Conservation (phyloP, 2,888 invertebrate species). For the Trichogramma evanescens region DNA sequence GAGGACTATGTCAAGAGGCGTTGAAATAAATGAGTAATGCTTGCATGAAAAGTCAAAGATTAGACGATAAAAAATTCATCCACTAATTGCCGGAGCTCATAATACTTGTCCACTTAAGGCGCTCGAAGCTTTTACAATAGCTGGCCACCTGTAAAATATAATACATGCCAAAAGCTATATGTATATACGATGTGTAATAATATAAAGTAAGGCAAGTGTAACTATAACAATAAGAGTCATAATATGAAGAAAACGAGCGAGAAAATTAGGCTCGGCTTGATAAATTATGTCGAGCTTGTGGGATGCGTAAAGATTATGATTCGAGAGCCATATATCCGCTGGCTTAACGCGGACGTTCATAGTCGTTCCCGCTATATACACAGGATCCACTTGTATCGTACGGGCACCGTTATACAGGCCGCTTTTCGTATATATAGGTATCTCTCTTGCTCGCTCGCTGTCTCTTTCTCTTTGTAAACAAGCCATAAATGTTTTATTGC, state of each 20-base stretch:
- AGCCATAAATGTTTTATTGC: slow-evolving; percentile 42
- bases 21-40: too few species aligned
- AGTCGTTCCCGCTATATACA: background rate
- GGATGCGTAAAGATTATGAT: slow-evolving; percentile 20
- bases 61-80: slow-evolving; percentile 11
- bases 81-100: slow-evolving; percentile 9
- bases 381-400: slow-evolving; percentile 11
- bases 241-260: too few species aligned
- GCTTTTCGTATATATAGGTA: background rate
- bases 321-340: slow-evolving; percentile 12
- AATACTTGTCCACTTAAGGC: background rate
- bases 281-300: slow-evolving; percentile 17
- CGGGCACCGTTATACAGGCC: background rate
- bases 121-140: background rate
- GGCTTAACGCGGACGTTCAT: slow-evolving; percentile 19
- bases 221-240: too few species aligned
- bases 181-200: too few species aligned
- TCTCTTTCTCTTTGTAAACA: slow-evolving; percentile 34
- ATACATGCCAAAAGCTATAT: too few species aligned
- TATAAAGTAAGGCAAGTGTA: too few species aligned
- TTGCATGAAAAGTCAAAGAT: too few species aligned
- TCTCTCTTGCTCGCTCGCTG: background rate
- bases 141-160: too few species aligned
- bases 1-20: too few species aligned
- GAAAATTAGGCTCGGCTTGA: slow-evolving; percentile 12